Evolutionary conservation across 2,113 vertebrate species (phyloP).

Genomic region (Vimba vimba): DNA sequence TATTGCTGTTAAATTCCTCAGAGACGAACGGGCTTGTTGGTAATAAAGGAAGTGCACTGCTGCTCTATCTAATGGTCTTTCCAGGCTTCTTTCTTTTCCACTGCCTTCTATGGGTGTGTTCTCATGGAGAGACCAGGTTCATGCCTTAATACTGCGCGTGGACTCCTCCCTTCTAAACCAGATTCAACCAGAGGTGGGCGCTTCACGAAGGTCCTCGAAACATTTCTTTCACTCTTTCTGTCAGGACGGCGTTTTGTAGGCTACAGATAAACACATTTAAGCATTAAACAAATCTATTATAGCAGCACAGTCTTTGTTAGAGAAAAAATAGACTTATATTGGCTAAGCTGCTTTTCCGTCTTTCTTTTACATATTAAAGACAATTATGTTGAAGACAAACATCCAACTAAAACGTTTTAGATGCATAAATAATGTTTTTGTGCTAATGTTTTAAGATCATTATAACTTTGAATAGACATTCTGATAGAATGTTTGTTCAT

Average conservation of each 20-base stretch:
- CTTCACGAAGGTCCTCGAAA: constrained; percentile 39
- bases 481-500: too few relatives aligned
- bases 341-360: background rate
- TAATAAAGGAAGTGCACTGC: constrained; percentile 37
- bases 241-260: background rate
- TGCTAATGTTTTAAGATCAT: too few relatives aligned
- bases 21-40: constrained; percentile 15
- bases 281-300: background rate
- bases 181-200: constrained; percentile 64
- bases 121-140: constrained; percentile 55
- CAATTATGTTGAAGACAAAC: background rate
- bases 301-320: background rate
- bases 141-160: constrained; percentile 65
- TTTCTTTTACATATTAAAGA: background rate
- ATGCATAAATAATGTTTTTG: too few relatives aligned
- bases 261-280: background rate
- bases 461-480: too few relatives aligned
- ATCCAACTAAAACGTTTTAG: too few relatives aligned
- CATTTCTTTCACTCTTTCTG: constrained; percentile 5
- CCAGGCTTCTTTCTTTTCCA: constrained; percentile 62
- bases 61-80: constrained; percentile 30
- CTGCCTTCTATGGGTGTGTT: constrained; percentile 59
- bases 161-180: constrained; percentile 64
- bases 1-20: constrained; percentile 18
- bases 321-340: too few relatives aligned